Percentiles rank a stretch among this genome's conserved stretches.
phyloP scores from a whole-genome alignment of 1,140 invertebrate species.

The Drosophila pruinosa region DNA sequence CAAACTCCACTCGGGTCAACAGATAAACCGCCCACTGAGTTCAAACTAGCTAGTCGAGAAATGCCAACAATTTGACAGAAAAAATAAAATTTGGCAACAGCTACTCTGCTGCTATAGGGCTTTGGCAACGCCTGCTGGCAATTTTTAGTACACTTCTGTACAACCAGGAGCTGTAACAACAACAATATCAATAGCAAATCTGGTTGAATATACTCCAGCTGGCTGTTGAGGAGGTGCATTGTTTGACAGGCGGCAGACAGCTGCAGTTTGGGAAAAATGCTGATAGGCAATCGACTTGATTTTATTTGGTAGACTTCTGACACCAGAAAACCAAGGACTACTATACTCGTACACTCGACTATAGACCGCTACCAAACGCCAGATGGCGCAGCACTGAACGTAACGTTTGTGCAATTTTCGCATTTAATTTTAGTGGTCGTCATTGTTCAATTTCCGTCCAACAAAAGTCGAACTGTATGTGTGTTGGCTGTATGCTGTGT shows the following conservation, averaged over 20 bases:
- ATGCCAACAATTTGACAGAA: conserved; percentile 75
- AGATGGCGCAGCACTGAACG: conserved; percentile 42
- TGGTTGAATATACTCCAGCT: neutral
- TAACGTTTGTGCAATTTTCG: conserved; percentile 57
- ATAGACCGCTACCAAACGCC: neutral
- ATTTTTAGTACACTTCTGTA: conserved; percentile 17
- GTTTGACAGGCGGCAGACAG: conserved; percentile 66
- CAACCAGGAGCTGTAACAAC: neutral
- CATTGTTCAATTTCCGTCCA: conserved; percentile 49
- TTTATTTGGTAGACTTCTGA: conserved; percentile 49
- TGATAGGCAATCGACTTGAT: conserved; percentile 72
- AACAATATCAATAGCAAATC: conserved; percentile 14
- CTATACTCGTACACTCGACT: neutral
- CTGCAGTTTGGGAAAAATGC: conserved; percentile 64
- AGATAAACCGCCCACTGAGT: neutral
- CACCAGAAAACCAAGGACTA: conserved; percentile 9
- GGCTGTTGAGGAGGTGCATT: neutral
- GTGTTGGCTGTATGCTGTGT: too few relatives aligned
- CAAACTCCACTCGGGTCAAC: neutral
- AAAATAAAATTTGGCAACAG: conserved; percentile 77
- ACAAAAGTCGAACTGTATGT: conserved; percentile 4
- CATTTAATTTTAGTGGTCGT: conserved; percentile 57
- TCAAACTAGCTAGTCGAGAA: conserved; percentile 34
- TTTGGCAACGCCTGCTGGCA: conserved; percentile 40
- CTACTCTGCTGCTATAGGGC: conserved; percentile 16